Conservation (phyloP, 1,140 invertebrate species). For the Hylaeus volcanicus region DNA sequence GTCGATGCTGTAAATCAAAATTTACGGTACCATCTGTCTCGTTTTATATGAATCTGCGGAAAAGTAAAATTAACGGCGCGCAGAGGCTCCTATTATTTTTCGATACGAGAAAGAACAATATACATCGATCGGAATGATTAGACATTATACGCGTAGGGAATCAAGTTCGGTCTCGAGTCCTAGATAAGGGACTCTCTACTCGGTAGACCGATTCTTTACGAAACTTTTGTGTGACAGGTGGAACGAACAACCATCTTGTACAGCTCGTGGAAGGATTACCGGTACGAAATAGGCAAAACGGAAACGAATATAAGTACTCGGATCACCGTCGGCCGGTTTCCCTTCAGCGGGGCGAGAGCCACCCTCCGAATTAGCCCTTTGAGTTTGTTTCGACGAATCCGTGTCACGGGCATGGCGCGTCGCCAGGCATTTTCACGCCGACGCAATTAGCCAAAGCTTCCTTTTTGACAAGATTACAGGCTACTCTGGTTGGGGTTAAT, state of each 20-base stretch:
- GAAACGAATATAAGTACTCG: constrained; percentile 25
- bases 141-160: too few species aligned
- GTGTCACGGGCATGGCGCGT: constrained; percentile 44
- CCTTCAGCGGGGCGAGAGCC: too few species aligned
- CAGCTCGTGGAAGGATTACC: constrained; percentile 40
- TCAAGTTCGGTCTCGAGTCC: too few species aligned
- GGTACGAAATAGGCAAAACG: neutral
- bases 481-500: neutral
- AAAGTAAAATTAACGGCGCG: too few species aligned
- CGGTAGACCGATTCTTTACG: too few species aligned
- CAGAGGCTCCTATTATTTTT: too few species aligned
- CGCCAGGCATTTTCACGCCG: constrained; percentile 32
- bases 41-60: neutral
- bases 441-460: constrained; percentile 46
- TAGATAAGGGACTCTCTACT: too few species aligned
- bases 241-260: neutral
- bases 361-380: constrained; percentile 11
- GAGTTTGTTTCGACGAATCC: constrained; percentile 36
- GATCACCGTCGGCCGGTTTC: neutral
- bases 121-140: too few species aligned
- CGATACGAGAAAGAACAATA: too few species aligned
- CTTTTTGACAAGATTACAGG: constrained; percentile 33
- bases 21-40: neutral
- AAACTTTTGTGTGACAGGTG: too few species aligned
- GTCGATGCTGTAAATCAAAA: neutral